A percentile compares a stretch with the other conserved stretches of the same genome.
Conservation (phyloP, 1,140 invertebrate species). For the Harpegnathos saltator region DNA sequence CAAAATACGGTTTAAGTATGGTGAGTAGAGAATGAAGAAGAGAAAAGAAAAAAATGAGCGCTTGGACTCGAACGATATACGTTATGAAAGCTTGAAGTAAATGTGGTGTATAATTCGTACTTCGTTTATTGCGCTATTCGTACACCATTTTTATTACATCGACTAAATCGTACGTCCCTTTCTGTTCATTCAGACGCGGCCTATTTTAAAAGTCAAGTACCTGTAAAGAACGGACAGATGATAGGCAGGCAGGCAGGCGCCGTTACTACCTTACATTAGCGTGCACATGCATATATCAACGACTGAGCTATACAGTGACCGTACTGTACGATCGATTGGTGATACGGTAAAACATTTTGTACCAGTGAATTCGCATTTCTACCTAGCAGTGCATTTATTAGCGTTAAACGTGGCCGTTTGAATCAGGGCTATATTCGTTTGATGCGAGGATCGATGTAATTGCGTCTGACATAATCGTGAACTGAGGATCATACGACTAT, state of each 20-base stretch:
- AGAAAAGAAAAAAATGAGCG: background rate
- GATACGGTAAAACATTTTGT: constrained; percentile 61
- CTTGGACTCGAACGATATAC: background rate
- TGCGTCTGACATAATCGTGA: background rate
- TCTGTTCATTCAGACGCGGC: constrained; percentile 60
- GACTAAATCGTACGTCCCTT: constrained; percentile 22
- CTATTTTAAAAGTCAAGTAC: constrained; percentile 64
- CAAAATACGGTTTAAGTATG: constrained; percentile 1
- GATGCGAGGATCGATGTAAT: background rate
- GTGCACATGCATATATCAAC: constrained; percentile 48
- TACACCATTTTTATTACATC: constrained; percentile 31
- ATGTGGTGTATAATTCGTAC: constrained; percentile 10
- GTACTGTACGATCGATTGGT: constrained; percentile 58
- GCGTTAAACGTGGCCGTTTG: constrained; percentile 16
- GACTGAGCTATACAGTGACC: constrained; percentile 61
- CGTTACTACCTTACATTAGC: background rate
- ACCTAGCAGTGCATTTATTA: constrained; percentile 28
- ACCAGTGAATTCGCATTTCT: background rate
- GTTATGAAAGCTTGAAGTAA: constrained; percentile 18
- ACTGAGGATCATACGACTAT: constrained; percentile 4
- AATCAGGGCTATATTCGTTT: constrained; percentile 16
- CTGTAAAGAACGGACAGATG: constrained; percentile 1
- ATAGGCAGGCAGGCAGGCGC: background rate
- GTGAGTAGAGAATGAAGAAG: background rate
- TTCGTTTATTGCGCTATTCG: background rate